Evolutionary conservation across 2,888 invertebrate species (phyloP).

Genomic region (Cephus pygmeus): DNA sequence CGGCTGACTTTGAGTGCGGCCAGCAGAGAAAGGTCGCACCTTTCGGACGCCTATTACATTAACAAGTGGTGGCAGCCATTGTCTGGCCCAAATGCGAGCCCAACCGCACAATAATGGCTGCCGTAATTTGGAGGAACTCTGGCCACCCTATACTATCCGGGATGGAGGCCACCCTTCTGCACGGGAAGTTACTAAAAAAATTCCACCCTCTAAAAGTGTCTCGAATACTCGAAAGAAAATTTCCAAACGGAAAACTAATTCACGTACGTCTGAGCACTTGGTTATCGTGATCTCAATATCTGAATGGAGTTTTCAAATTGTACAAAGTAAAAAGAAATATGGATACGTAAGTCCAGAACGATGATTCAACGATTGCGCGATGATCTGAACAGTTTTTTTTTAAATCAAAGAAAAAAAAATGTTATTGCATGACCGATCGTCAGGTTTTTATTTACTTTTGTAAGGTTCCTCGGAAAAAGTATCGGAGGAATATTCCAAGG

Average conservation of each 20-base stretch:
- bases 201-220: neutral
- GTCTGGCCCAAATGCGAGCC: slow-evolving; percentile 55
- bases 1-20: slow-evolving; percentile 26
- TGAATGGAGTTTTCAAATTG: neutral
- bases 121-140: slow-evolving; percentile 53
- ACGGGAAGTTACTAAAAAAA: neutral
- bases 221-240: neutral
- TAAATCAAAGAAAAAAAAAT: neutral
- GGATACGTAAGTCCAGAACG: neutral
- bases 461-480: neutral
- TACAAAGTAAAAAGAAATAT: neutral
- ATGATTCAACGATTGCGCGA: neutral
- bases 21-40: slow-evolving; percentile 30
- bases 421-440: neutral
- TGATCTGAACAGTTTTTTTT: neutral
- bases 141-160: slow-evolving; percentile 24
- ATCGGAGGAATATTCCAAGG: neutral
- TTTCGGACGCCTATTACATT: slow-evolving; percentile 61
- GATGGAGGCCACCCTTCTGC: neutral
- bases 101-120: slow-evolving; percentile 57
- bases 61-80: slow-evolving; percentile 62
- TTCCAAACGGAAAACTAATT: neutral
- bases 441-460: neutral
- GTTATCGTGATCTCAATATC: neutral
- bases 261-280: neutral